Percentiles rank a stretch among this genome's conserved stretches.
phyloP scores from a whole-genome alignment of 23 tunicate genomes.

The Ciona savignyi region DNA sequence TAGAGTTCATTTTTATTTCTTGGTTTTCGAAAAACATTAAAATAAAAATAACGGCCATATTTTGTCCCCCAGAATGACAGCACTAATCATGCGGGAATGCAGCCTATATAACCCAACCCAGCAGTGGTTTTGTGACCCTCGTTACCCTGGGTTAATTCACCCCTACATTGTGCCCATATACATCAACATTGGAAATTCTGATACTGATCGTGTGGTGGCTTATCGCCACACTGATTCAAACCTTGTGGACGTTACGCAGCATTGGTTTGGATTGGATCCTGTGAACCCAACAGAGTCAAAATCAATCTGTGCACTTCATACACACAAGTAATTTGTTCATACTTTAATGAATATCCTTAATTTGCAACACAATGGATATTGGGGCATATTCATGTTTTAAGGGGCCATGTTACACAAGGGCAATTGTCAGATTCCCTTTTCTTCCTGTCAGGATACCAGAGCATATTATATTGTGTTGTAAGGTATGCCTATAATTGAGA shows the following conservation, averaged over 20 bases:
- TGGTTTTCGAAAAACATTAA: too few species aligned
- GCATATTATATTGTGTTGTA: too few species aligned
- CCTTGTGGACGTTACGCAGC: not conserved
- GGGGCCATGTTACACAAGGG: too few species aligned
- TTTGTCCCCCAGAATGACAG: slow-evolving; percentile 12
- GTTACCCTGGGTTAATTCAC: not conserved
- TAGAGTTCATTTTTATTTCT: too few species aligned
- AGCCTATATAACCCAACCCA: not conserved
- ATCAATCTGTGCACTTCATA: slow-evolving; percentile 18
- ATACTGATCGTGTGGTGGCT: slow-evolving; percentile 6
- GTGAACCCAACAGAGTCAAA: not conserved
- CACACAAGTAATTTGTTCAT: slow-evolving; percentile 13
- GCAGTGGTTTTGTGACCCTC: slow-evolving; percentile 21
- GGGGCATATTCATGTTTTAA: too few species aligned
- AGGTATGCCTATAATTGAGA: too few species aligned
- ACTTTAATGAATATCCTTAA: too few species aligned
- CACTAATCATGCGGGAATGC: slow-evolving; percentile 11
- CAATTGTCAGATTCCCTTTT: too few species aligned
- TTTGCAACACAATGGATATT: too few species aligned
- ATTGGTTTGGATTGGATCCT: slow-evolving; percentile 10
- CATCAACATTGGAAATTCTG: slow-evolving; percentile 13
- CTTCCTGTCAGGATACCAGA: too few species aligned
- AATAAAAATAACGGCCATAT: not conserved
- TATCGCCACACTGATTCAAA: slow-evolving; percentile 3
- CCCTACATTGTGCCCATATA: not conserved